Evolutionary conservation across 2,113 vertebrate genomes (phyloP).

Genomic region (Ophthalmolycus amberensis): DNA sequence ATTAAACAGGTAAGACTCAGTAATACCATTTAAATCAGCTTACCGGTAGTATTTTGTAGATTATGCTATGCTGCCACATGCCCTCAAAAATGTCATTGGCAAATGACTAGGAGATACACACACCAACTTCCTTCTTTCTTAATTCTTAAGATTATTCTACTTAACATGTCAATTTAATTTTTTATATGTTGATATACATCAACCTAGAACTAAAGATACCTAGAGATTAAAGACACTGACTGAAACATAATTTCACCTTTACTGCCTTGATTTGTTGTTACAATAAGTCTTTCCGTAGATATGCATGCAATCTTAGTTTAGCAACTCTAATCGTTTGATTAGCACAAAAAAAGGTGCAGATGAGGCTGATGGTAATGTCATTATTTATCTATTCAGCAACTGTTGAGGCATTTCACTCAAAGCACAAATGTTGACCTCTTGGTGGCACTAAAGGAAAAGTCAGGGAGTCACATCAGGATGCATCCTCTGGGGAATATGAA

Average conservation of each 20-base stretch:
- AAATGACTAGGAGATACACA: neutral
- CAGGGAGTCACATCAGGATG: too few relatives aligned
- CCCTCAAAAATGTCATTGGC: neutral
- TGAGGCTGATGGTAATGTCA: neutral
- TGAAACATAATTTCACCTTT: neutral
- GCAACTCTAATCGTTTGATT: neutral
- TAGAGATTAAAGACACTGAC: neutral
- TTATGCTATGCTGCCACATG: constrained; percentile 4
- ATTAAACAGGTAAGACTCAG: constrained; percentile 64
- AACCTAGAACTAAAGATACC: neutral
- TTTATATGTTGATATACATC: neutral
- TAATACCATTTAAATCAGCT: constrained; percentile 61
- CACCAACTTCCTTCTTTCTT: neutral
- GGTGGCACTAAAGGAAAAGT: too few relatives aligned
- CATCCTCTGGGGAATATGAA: too few relatives aligned
- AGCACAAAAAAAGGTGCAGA: too few relatives aligned
- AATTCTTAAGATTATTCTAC: neutral
- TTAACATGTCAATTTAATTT: neutral
- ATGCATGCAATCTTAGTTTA: neutral
- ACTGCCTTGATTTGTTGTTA: too few relatives aligned
- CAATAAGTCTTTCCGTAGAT: neutral
- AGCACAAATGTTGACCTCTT: too few relatives aligned
- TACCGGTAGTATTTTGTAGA: constrained; percentile 48
- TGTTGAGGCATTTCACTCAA: too few relatives aligned
- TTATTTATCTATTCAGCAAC: neutral